A percentile compares a stretch with the other conserved stretches of the same genome.
phyloP scores from a whole-genome alignment of 2,888 invertebrate species.

The Nycteola revayana region DNA sequence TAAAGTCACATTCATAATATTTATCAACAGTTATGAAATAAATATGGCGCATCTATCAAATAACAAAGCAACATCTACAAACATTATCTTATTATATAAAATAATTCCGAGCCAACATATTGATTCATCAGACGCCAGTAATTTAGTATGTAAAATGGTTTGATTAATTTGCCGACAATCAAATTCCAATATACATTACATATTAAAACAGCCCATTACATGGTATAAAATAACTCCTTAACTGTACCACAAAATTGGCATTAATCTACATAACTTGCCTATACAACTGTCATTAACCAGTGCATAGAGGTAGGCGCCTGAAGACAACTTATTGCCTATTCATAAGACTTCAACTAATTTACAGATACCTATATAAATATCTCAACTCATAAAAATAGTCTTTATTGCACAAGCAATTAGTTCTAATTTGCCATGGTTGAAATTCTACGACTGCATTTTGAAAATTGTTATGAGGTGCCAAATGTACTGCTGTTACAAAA shows the following conservation, averaged over 20 bases:
- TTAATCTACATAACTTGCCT: constrained; percentile 63
- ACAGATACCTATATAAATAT: constrained; percentile 3
- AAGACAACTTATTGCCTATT: constrained; percentile 67
- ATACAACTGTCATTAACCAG: constrained; percentile 62
- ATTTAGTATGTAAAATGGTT: constrained; percentile 15
- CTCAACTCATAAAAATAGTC: constrained; percentile 1
- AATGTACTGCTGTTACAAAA: constrained; percentile 36
- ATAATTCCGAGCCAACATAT: too few relatives aligned
- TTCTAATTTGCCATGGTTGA: constrained; percentile 11
- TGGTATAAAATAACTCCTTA: constrained; percentile 27
- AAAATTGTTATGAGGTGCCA: constrained; percentile 21
- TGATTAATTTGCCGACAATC: constrained; percentile 28
- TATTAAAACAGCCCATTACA: constrained; percentile 27
- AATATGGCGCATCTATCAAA: too few relatives aligned
- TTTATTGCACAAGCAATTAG: constrained; percentile 11
- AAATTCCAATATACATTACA: constrained; percentile 25
- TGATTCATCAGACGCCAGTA: constrained; percentile 25
- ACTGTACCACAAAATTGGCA: constrained; percentile 54
- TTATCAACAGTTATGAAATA: too few relatives aligned
- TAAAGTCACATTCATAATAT: too few relatives aligned
- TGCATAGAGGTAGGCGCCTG: constrained; percentile 59
- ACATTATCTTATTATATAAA: too few relatives aligned
- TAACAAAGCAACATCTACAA: too few relatives aligned
- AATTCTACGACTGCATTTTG: constrained; percentile 3
- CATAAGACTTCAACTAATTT: constrained; percentile 36